These are phyloP conservation scores for Stramonita haemastoma DNA, from an alignment of 2,888 invertebrate species.

Conservation along the genomic window DNA sequence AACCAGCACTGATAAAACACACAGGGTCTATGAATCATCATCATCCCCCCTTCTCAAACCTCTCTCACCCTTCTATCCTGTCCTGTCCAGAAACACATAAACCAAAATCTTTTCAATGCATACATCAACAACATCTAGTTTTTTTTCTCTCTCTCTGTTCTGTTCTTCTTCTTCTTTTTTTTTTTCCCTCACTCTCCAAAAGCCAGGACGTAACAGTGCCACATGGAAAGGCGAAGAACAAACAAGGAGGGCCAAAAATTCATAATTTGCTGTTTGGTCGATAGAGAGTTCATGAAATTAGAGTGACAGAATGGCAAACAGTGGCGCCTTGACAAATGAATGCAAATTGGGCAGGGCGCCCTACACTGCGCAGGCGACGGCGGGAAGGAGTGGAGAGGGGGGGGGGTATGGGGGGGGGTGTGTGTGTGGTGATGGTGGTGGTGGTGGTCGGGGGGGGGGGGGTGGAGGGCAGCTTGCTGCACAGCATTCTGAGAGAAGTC, in stretches of 20 bases:
- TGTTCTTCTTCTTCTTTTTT: too few species aligned
- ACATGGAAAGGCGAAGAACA: neutral
- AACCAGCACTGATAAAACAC: neutral
- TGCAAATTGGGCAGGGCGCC: slow-evolving; percentile 39
- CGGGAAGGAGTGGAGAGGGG: too few species aligned
- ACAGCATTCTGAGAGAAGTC: slow-evolving; percentile 25
- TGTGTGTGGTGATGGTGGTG: neutral
- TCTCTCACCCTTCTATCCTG: too few species aligned
- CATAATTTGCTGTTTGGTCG: slow-evolving; percentile 32
- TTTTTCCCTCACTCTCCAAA: too few species aligned
- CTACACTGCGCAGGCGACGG: neutral
- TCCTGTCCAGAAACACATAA: too few species aligned
- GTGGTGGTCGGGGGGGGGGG: too few species aligned
- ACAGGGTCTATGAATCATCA: too few species aligned
- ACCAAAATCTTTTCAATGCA: too few species aligned
- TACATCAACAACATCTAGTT: too few species aligned
- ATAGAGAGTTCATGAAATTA: slow-evolving; percentile 43
- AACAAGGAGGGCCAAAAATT: neutral
- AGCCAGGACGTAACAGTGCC: too few species aligned
- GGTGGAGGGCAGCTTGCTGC: neutral
- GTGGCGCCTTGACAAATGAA: slow-evolving; percentile 35
- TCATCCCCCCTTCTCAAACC: neutral
- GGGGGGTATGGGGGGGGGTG: neutral
- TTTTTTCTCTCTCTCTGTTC: too few species aligned
- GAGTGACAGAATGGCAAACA: slow-evolving; percentile 39